Evolutionary conservation across 1,140 invertebrate species (phyloP).

Genomic region (Planococcus citri): DNA sequence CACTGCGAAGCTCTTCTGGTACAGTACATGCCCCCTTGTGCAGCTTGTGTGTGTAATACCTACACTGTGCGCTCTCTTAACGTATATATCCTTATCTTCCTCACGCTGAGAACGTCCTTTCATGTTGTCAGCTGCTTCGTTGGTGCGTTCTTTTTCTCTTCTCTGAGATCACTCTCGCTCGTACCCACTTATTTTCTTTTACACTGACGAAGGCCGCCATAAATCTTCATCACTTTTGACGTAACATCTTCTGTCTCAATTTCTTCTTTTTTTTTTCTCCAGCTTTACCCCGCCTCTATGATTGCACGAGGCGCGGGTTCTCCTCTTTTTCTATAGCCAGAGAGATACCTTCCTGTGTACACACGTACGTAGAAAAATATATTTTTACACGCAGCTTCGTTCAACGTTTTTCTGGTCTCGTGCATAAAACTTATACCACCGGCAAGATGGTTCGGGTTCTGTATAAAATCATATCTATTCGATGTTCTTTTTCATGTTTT

Average conservation of each 20-base stretch:
- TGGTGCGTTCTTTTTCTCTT: not conserved
- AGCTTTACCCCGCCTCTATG: not conserved
- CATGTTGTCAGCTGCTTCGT: constrained; percentile 9
- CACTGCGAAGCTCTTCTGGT: not conserved
- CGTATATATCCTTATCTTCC: constrained; percentile 17
- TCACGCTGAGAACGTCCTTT: constrained; percentile 18
- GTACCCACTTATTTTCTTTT: constrained; percentile 20
- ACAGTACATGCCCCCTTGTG: too few species aligned
- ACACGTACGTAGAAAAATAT: too few species aligned
- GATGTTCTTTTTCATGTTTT: not conserved
- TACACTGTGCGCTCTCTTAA: not conserved
- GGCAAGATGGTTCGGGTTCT: not conserved
- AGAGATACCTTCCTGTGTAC: too few species aligned
- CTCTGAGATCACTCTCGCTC: constrained; percentile 7
- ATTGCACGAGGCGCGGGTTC: not conserved
- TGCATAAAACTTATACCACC: not conserved
- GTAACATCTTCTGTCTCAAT: constrained; percentile 18
- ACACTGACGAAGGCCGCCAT: constrained; percentile 16
- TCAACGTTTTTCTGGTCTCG: not conserved
- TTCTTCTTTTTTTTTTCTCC: constrained; percentile 9
- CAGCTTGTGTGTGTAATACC: too few species aligned
- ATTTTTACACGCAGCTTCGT: too few species aligned
- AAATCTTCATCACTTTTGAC: constrained; percentile 19
- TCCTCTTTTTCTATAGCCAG: too few species aligned
- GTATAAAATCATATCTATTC: not conserved